Percentiles rank a stretch among this genome's conserved stretches.
Conservation (phyloP, 2,113 vertebrate genomes). For the Megaceryle torquata region DNA sequence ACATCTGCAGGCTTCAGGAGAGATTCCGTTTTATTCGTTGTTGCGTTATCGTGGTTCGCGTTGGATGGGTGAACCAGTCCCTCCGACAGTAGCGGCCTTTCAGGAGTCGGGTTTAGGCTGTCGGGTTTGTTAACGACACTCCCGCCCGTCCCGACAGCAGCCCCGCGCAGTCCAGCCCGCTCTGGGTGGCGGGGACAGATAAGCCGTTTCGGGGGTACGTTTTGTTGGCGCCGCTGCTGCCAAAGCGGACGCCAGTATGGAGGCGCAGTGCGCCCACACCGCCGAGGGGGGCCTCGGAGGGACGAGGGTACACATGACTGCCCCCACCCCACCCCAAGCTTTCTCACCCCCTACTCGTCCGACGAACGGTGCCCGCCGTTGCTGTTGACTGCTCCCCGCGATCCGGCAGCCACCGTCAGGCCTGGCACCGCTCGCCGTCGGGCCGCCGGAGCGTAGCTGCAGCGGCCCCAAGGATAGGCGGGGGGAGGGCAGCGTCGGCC, state of each 20-base stretch:
- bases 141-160: background rate
- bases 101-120: background rate
- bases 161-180: background rate
- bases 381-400: background rate
- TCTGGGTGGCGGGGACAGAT: background rate
- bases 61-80: background rate
- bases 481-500: background rate
- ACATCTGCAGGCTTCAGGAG: background rate
- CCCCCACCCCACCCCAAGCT: background rate
- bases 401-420: background rate
- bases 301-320: background rate
- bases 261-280: background rate
- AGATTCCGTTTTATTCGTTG: slow-evolving; percentile 26
- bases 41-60: background rate
- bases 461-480: background rate
- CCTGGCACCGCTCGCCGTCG: background rate
- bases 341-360: background rate
- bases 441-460: background rate
- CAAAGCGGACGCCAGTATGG: background rate
- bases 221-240: background rate
- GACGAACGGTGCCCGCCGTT: background rate
- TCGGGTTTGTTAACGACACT: background rate
- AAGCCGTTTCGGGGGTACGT: background rate
- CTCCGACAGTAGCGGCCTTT: background rate
- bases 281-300: background rate